Evolutionary conservation across 1,140 invertebrate species (phyloP).

Genomic region (Euglossa dilemma): DNA sequence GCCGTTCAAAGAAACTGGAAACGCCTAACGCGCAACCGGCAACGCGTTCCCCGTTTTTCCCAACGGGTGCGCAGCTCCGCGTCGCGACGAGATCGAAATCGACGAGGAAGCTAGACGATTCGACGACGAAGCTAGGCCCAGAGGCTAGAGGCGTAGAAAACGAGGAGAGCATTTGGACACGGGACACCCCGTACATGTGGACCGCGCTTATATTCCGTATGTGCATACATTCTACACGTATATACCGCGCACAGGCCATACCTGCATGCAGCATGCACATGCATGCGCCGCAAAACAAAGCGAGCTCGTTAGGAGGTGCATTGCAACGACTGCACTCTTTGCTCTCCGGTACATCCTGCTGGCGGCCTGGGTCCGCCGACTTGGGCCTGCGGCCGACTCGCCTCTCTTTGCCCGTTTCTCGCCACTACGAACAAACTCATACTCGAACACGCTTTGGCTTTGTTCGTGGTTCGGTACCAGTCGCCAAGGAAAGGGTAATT

Average conservation of each 20-base stretch:
- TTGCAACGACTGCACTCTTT: constrained; percentile 80
- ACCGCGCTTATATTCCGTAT: constrained; percentile 68
- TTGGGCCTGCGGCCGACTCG: constrained; percentile 36
- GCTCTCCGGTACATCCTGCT: constrained; percentile 79
- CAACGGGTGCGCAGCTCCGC: background rate
- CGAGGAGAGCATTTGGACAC: constrained; percentile 10
- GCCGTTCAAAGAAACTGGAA: background rate
- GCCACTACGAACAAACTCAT: constrained; percentile 67
- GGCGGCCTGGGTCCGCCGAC: constrained; percentile 53
- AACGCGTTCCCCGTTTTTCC: background rate
- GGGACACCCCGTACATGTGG: constrained; percentile 74
- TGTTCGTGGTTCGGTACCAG: constrained; percentile 61
- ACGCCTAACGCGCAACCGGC: background rate
- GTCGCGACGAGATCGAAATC: too few species aligned
- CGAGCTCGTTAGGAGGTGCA: constrained; percentile 82
- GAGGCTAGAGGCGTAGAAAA: too few species aligned
- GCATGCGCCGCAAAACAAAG: constrained; percentile 80
- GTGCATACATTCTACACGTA: constrained; percentile 70
- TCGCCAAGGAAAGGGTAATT: constrained; percentile 67
- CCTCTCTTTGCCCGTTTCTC: constrained; percentile 66
- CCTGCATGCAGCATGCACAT: constrained; percentile 72
- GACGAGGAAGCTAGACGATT: too few species aligned
- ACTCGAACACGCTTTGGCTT: constrained; percentile 69
- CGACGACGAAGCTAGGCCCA: background rate
- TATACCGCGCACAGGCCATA: constrained; percentile 62